phyloP scores from a whole-genome alignment of 2,113 vertebrate species.

The Daboia siamensis region DNA sequence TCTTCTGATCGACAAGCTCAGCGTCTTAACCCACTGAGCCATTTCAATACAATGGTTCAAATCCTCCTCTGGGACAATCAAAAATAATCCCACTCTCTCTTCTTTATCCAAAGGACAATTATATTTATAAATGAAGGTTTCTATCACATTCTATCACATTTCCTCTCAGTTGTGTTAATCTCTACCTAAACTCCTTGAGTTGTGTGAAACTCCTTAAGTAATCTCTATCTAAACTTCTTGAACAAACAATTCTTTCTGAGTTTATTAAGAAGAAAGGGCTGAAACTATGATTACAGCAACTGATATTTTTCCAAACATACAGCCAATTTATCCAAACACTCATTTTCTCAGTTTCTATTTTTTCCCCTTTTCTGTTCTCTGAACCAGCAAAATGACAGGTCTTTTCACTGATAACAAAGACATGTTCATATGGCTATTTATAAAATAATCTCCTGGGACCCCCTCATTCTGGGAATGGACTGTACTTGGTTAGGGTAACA shows the following conservation, averaged over 20 bases:
- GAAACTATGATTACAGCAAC: neutral
- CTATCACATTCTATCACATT: neutral
- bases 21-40: too few species aligned
- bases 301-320: neutral
- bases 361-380: neutral
- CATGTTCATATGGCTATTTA: neutral
- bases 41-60: neutral
- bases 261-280: neutral
- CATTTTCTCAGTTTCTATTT: neutral
- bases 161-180: neutral
- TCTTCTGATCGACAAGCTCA: too few species aligned
- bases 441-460: neutral
- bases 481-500: neutral
- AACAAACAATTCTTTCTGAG: neutral
- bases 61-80: neutral
- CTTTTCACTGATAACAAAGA: neutral
- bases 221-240: neutral
- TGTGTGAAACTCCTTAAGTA: neutral
- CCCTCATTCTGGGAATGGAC: neutral
- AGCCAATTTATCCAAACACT: neutral
- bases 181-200: neutral
- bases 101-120: neutral
- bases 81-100: neutral
- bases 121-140: neutral
- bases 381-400: neutral